A percentile compares a stretch with the other conserved stretches of the same genome.
Conservation (phyloP, 2,888 invertebrate species). For the Uropetala carovei region DNA sequence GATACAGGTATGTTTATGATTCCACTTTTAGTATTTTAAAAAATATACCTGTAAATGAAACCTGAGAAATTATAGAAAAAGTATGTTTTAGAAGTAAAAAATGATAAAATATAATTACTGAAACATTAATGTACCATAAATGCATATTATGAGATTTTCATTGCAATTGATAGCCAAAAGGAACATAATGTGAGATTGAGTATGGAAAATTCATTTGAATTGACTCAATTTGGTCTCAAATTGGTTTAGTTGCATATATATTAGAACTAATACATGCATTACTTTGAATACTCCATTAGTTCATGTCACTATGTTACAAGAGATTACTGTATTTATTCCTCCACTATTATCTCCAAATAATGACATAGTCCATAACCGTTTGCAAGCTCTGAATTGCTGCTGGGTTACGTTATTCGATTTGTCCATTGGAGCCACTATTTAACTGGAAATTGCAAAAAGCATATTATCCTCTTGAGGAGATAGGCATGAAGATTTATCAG, state of each 20-base stretch:
- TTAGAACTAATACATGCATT: neutral
- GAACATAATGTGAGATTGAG: neutral
- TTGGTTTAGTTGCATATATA: neutral
- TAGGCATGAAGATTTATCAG: neutral
- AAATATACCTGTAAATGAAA: conserved; percentile 25
- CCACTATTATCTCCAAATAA: neutral
- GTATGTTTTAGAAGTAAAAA: conserved; percentile 24
- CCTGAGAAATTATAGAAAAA: conserved; percentile 17
- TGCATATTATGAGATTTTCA: conserved; percentile 41
- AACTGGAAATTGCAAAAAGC: neutral
- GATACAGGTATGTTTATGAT: neutral
- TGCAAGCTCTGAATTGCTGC: neutral
- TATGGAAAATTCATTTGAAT: conserved; percentile 1
- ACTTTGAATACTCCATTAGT: neutral
- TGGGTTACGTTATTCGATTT: neutral
- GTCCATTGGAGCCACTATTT: neutral
- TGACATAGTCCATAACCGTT: neutral
- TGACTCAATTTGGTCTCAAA: neutral
- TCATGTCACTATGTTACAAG: neutral
- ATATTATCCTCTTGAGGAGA: conserved; percentile 12
- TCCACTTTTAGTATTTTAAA: neutral
- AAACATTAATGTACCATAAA: neutral
- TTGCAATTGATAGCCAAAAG: neutral
- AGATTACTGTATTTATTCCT: conserved; percentile 39
- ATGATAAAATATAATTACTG: neutral